Evolutionary conservation across 2,113 vertebrate genomes (phyloP), one percentile per base, ranked within the genome.

Genomic region (Epinephelus moara): DNA sequence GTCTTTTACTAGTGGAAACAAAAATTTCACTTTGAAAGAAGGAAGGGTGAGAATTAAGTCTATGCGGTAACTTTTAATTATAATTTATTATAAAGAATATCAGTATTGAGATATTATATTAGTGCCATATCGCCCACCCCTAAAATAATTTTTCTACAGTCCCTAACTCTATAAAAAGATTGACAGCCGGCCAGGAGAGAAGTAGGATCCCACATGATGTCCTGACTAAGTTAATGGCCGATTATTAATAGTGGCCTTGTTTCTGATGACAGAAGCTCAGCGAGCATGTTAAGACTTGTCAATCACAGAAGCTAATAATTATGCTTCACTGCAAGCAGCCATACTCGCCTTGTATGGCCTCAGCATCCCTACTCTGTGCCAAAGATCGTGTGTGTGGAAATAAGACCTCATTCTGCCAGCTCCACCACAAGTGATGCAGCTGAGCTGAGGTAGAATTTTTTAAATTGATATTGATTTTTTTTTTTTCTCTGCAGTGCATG

Each of bases 351-450:
- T 42, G 19, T 33, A 53, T 6, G 10, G 37, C 55, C 59, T 15
- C 45, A 62, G 42, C 53, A 4, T 80, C 59, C 2, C 37, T 64
- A 47, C 73, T 84, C 50, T 14, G 40, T 73, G 70, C 64, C 61
- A 79, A 61, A 49, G 45, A 67, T 53, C 0, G 6, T 60, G 56
- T 68, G 84, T 74, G 50, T 62, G 55, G 19, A 78, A 75, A 50
- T 30, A 40, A 75, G 80, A 88, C 85, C 88, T 84, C 82, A 90
- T 90, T 90, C 85, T 88, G 88, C 80, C 85, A 90, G 25, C 52
- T 59, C 66, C 30, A 60, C 64, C 50, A 61, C 75, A 18, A 77
- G 52, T n/a, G 21, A 0, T 70, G 37, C 45, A 64, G 76, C 72
- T 86, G 37, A 84, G 69, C 50, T 17, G 57, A 82, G 45, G 33